Conservation (phyloP, 2,113 vertebrate species). For the Puffinus mauretanicus region DNA sequence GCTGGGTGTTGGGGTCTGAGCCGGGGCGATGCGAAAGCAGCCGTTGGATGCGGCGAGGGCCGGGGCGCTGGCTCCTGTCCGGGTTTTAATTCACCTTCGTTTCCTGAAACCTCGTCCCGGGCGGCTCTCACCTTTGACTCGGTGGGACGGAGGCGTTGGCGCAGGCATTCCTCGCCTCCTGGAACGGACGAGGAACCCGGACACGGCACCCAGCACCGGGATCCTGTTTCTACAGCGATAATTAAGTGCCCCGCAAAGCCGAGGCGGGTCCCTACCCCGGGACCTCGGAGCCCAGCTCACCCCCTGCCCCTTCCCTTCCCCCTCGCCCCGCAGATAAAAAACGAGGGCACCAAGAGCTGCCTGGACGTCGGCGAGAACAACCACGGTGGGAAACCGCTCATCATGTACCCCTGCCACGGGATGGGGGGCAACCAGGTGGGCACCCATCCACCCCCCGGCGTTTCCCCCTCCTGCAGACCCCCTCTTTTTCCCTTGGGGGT, state of each 20-base stretch:
- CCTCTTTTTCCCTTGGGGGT: rapidly evolving
- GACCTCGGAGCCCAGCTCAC: not conserved
- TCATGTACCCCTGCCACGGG: slow-evolving; percentile 93
- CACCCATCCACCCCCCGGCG: not conserved
- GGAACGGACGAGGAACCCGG: not conserved
- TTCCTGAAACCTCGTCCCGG: not conserved
- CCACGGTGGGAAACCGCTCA: slow-evolving; percentile 85
- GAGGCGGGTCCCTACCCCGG: rapidly evolving
- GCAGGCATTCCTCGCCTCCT: not conserved
- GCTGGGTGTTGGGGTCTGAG: rapidly evolving
- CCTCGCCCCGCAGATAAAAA: slow-evolving; percentile 79
- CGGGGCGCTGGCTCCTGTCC: rapidly evolving
- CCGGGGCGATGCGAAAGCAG: not conserved
- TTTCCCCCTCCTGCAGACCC: rapidly evolving
- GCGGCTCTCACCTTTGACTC: not conserved
- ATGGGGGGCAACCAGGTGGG: slow-evolving; percentile 96
- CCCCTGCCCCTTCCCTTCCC: too few relatives aligned
- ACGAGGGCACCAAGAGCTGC: slow-evolving; percentile 79
- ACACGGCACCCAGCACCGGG: rapidly evolving
- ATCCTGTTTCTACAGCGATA: not conserved
- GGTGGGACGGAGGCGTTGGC: not conserved
- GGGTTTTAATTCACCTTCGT: not conserved
- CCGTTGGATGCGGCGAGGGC: rapidly evolving
- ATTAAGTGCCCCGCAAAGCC: not conserved
- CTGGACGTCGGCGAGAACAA: slow-evolving; percentile 91